These are phyloP conservation scores for Holacanthella duospinosa DNA, from an alignment of 2,888 invertebrate species.

Conservation along the genomic window DNA sequence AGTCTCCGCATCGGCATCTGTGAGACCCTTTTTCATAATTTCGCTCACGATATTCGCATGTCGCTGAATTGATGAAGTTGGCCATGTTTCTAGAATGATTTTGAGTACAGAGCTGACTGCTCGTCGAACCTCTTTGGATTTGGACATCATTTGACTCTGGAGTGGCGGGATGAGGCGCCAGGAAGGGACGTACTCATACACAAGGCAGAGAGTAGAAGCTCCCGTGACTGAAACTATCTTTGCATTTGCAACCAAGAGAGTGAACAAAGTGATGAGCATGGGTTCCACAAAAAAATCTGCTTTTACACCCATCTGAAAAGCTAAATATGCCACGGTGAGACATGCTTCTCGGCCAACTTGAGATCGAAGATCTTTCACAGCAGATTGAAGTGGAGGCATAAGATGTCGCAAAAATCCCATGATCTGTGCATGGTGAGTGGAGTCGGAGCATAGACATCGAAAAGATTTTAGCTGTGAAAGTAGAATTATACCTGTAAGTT, in stretches of 20 bases:
- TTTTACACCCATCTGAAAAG: conserved; percentile 70
- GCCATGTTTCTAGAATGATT: conserved; percentile 75
- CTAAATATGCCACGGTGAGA: conserved; percentile 83
- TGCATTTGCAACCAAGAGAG: conserved; percentile 86
- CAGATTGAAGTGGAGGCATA: conserved; percentile 31
- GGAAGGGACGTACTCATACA: conserved; percentile 47
- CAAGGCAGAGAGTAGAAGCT: conserved; percentile 19
- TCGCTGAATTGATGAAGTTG: conserved; percentile 67
- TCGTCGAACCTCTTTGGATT: conserved; percentile 81
- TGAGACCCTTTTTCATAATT: conserved; percentile 71
- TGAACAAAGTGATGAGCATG: conserved; percentile 70
- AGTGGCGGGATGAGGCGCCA: conserved; percentile 70
- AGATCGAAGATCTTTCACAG: conserved; percentile 47
- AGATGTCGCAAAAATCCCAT: conserved; percentile 34
- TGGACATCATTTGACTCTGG: conserved; percentile 64
- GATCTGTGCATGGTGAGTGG: conserved; percentile 31
- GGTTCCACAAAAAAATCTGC: conserved; percentile 76
- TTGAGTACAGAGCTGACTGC: conserved; percentile 71
- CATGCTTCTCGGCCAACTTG: conserved; percentile 93
- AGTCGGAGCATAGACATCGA: conserved; percentile 32
- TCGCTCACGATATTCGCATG: conserved; percentile 68
- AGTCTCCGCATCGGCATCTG: conserved; percentile 87
- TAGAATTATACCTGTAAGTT: no score
- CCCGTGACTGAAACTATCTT: conserved; percentile 55
- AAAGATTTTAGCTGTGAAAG: conserved; percentile 31